These are phyloP conservation scores for Formica selysi DNA, from an alignment of 1,140 invertebrate genomes.

Conservation along the genomic window DNA sequence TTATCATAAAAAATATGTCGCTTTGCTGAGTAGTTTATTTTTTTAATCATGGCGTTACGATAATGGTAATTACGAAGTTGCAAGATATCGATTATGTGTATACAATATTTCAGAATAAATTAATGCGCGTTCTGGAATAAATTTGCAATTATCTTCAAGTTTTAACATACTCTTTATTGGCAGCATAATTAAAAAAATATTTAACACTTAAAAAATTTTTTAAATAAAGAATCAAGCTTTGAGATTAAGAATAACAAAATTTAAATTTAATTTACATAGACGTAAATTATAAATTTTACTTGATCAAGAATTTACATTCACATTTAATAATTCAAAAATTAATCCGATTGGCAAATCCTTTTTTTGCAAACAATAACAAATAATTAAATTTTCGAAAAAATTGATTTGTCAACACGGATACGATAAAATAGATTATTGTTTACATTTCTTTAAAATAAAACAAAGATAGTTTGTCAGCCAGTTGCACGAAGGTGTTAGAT, in stretches of 20 bases:
- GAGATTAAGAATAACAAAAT: not conserved
- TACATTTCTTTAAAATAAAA: slow-evolving; percentile 17
- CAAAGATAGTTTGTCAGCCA: not conserved
- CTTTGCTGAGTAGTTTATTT: slow-evolving; percentile 30
- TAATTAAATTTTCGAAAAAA: slow-evolving; percentile 5
- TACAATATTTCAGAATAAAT: not conserved
- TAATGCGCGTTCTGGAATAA: not conserved
- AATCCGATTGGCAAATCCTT: not conserved
- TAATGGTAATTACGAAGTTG: slow-evolving; percentile 19
- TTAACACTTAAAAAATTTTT: not conserved
- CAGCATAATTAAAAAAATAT: not conserved
- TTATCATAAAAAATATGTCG: slow-evolving; percentile 15
- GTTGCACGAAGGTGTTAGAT: slow-evolving; percentile 23
- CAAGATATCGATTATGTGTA: slow-evolving; percentile 35
- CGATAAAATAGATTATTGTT: not conserved
- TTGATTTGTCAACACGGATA: not conserved
- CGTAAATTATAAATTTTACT: not conserved
- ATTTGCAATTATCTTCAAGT: not conserved
- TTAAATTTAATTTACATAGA: not conserved
- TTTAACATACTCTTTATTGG: not conserved
- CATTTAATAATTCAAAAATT: slow-evolving; percentile 3
- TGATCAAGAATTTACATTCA: not conserved
- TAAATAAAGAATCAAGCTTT: not conserved
- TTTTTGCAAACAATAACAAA: not conserved
- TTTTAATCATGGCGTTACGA: slow-evolving; percentile 44